These are phyloP conservation scores for Schizaphis graminum DNA, from an alignment of 2,888 invertebrate genomes.

Conservation along the genomic window DNA sequence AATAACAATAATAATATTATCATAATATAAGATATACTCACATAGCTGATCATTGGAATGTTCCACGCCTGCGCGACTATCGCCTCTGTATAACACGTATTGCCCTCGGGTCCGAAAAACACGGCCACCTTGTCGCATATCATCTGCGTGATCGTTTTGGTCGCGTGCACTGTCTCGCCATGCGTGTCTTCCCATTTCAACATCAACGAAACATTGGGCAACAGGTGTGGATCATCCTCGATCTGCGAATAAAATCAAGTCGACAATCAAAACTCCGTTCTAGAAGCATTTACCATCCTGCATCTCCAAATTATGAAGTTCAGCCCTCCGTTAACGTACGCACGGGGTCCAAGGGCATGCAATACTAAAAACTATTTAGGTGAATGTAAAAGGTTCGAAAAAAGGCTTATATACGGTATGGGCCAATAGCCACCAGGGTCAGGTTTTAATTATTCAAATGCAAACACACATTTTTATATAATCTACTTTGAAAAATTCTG, in stretches of 20 bases:
- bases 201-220: slow-evolving; percentile 81
- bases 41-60: slow-evolving; percentile 97
- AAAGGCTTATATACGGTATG: background rate
- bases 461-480: background rate
- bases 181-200: slow-evolving; percentile 87
- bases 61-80: slow-evolving; percentile 93
- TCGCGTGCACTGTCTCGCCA: slow-evolving; percentile 87
- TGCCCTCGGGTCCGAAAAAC: slow-evolving; percentile 95
- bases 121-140: slow-evolving; percentile 90
- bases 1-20: slow-evolving; percentile 6
- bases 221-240: slow-evolving; percentile 78
- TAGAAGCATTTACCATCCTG: background rate
- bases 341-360: background rate
- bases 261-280: background rate
- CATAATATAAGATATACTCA: slow-evolving; percentile 77
- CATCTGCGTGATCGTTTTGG: slow-evolving; percentile 89
- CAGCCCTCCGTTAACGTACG: background rate
- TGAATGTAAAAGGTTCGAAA: background rate
- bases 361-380: background rate
- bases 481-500: background rate
- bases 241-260: slow-evolving; percentile 74
- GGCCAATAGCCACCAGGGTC: too few species aligned
- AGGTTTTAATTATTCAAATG: background rate
- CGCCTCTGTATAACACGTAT: slow-evolving; percentile 91
- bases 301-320: background rate